A percentile compares a stretch with the other conserved stretches of the same genome.
Conservation (phyloP, 2,113 vertebrate genomes). For the Xiphophorus hellerii region DNA sequence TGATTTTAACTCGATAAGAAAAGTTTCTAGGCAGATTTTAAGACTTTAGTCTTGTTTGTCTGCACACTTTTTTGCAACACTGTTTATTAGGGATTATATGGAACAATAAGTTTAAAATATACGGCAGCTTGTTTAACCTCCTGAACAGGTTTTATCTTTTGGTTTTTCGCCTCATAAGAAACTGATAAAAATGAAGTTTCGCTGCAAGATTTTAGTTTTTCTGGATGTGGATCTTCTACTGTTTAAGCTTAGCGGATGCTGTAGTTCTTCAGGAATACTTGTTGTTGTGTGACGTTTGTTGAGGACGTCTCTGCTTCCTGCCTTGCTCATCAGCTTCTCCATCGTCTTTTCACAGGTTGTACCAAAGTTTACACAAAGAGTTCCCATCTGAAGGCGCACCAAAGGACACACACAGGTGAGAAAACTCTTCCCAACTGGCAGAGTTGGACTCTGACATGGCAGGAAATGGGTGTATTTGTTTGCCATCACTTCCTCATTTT, state of each 20-base stretch:
- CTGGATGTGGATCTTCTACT: neutral
- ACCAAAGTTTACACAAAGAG: conserved; percentile 95
- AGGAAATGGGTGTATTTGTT: neutral
- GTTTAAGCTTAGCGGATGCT: neutral
- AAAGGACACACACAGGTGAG: conserved; percentile 92
- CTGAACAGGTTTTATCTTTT: neutral
- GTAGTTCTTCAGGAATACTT: neutral
- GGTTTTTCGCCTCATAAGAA: neutral
- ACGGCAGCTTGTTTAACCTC: neutral
- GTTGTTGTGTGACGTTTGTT: neutral
- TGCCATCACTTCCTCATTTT: neutral
- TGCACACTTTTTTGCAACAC: neutral
- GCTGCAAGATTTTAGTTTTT: neutral
- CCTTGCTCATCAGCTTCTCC: conserved; percentile 6
- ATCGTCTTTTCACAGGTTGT: conserved; percentile 82
- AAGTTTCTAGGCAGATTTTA: neutral
- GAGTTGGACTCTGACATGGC: neutral
- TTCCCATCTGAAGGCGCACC: conserved; percentile 93
- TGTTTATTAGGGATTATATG: neutral
- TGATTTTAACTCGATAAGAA: neutral
- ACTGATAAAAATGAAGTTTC: neutral
- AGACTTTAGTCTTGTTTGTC: neutral
- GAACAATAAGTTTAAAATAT: neutral
- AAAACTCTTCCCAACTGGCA: neutral
- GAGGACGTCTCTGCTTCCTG: neutral